Conservation (phyloP, 2,888 invertebrate species). For the Oligia latruncula region DNA sequence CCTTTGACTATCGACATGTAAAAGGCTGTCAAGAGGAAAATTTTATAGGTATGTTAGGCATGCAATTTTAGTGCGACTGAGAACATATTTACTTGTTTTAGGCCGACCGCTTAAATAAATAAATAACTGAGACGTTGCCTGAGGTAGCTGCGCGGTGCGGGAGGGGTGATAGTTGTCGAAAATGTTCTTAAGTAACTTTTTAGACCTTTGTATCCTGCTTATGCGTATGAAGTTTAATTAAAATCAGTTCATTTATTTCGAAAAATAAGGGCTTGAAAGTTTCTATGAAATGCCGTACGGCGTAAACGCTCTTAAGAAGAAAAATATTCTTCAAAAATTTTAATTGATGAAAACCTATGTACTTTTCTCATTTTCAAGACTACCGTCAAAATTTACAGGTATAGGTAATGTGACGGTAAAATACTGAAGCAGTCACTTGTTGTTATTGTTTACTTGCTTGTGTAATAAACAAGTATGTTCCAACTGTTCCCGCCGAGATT, state of each 20-base stretch:
- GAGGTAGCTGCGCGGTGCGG: too few relatives aligned
- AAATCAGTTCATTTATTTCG: too few relatives aligned
- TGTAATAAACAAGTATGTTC: constrained; percentile 1
- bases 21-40: constrained; percentile 1
- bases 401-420: neutral
- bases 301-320: too few relatives aligned
- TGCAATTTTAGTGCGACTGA: neutral
- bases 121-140: too few relatives aligned
- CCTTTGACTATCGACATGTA: constrained; percentile 25
- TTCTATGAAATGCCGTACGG: too few relatives aligned
- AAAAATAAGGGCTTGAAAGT: too few relatives aligned
- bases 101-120: too few relatives aligned
- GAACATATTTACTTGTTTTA: neutral
- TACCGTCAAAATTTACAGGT: neutral
- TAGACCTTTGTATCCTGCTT: too few relatives aligned
- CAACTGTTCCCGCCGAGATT: neutral
- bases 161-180: too few relatives aligned
- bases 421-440: neutral
- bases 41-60: neutral
- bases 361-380: neutral
- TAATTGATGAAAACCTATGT: neutral
- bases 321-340: neutral
- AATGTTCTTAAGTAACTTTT: too few relatives aligned
- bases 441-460: neutral
- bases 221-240: too few relatives aligned